A percentile compares a stretch with the other conserved stretches of the same genome.
Conservation (phyloP, 2,888 invertebrate genomes). For the Orthosia incerta region DNA sequence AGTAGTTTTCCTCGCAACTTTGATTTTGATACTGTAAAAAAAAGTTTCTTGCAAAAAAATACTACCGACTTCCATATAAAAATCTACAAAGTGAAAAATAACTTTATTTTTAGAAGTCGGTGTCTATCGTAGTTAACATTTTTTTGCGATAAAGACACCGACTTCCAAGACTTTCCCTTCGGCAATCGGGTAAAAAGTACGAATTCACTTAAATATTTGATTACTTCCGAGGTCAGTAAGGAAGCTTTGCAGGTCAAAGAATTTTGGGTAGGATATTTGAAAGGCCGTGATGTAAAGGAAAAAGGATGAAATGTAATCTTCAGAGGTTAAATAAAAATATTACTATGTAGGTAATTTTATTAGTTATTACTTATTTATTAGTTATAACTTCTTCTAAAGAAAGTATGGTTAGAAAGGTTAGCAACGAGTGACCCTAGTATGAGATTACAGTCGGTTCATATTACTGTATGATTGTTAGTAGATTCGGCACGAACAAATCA, state of each 20-base stretch:
- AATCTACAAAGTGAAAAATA: too few species aligned
- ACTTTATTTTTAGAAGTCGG: too few species aligned
- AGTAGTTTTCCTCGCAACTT: too few species aligned
- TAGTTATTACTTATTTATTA: neutral
- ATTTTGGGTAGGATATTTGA: neutral
- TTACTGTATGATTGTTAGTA: constrained; percentile 31
- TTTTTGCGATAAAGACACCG: too few species aligned
- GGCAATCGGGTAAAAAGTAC: too few species aligned
- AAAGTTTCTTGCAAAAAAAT: too few species aligned
- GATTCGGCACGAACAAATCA: constrained; percentile 51
- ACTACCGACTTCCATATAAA: too few species aligned
- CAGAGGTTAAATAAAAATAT: too few species aligned
- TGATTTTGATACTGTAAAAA: too few species aligned
- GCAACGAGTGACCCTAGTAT: constrained; percentile 8
- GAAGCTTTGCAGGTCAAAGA: neutral
- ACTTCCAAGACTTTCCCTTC: too few species aligned
- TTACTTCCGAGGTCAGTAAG: neutral
- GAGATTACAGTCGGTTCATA: constrained; percentile 9
- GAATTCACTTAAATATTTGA: neutral
- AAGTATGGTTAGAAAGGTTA: neutral
- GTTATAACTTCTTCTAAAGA: neutral
- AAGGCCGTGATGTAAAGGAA: neutral
- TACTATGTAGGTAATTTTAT: too few species aligned
- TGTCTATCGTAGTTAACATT: too few species aligned
- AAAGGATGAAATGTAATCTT: neutral